A percentile compares a stretch with the other conserved stretches of the same genome.
These are phyloP conservation scores for Aphelocoma californica DNA, from an alignment of 2,797 vertebrate genomes.

Conservation along the genomic window DNA sequence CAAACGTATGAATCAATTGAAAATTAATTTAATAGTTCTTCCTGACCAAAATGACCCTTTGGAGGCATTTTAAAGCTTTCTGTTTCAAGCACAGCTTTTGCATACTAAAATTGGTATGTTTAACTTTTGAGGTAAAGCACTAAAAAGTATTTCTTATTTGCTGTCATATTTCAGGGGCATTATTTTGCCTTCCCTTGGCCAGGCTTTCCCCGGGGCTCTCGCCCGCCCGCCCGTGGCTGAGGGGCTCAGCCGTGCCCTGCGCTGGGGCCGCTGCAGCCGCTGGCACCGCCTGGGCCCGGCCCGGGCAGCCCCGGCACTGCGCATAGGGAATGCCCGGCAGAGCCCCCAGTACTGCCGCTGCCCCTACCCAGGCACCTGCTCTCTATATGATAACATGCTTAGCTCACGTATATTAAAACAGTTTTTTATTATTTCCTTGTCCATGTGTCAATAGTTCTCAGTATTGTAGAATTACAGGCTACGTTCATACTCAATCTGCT, in stretches of 20 bases:
- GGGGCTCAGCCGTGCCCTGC: background rate
- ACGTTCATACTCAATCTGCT: background rate
- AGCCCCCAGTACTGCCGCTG: accelerated
- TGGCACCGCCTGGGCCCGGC: accelerated
- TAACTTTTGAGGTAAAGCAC: background rate
- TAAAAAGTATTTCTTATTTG: background rate
- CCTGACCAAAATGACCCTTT: background rate
- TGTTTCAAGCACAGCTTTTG: background rate
- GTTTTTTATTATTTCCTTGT: background rate
- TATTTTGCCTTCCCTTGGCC: background rate
- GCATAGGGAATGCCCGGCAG: accelerated
- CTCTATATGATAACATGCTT: background rate
- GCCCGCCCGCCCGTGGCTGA: background rate
- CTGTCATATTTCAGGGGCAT: background rate
- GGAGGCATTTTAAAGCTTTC: background rate
- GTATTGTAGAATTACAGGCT: background rate
- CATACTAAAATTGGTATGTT: background rate
- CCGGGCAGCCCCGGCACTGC: accelerated
- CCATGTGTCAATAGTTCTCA: background rate
- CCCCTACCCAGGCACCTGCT: too few relatives aligned
- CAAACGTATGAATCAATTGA: background rate
- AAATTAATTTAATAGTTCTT: background rate
- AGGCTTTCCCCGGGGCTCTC: background rate
- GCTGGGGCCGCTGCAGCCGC: background rate
- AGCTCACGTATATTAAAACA: background rate